Evolutionary conservation across 2,888 invertebrate genomes (phyloP).

Genomic region (Ephialtes manifestator): DNA sequence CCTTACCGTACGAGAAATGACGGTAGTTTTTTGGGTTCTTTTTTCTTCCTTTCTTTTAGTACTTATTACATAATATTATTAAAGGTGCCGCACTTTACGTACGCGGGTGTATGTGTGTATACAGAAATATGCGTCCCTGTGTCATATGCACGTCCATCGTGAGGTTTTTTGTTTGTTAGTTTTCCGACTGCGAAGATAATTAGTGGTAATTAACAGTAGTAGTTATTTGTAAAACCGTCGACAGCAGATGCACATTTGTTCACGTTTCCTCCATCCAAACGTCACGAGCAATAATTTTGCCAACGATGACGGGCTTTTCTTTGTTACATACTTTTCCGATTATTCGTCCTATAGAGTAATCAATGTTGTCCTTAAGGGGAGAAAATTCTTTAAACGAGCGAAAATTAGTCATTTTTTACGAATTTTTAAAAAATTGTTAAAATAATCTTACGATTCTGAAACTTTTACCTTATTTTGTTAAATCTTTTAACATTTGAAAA

Average conservation of each 20-base stretch:
- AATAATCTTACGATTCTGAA: no score
- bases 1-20: conserved; percentile 71
- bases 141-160: conserved; percentile 59
- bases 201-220: conserved; percentile 72
- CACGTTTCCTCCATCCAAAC: conserved; percentile 30
- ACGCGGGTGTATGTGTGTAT: conserved; percentile 50
- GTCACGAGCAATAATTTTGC: conserved; percentile 53
- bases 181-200: conserved; percentile 63
- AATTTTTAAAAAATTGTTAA: no score
- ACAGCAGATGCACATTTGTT: conserved; percentile 48
- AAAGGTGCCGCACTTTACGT: conserved; percentile 20
- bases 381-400: no score
- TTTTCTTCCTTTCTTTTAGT: conserved; percentile 66
- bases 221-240: conserved; percentile 68
- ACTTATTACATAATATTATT: conserved; percentile 75
- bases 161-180: conserved; percentile 44
- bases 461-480: no score
- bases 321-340: conserved; percentile 47
- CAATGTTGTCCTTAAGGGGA: conserved; percentile 4
- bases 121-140: conserved; percentile 61
- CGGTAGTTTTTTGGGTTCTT: conserved; percentile 50
- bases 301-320: conserved; percentile 43
- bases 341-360: conserved; percentile 18
- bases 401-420: no score
- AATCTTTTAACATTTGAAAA: no score